Evolutionary conservation across 2,888 invertebrate species (phyloP).

Genomic region (Cecidostiba fungosa): DNA sequence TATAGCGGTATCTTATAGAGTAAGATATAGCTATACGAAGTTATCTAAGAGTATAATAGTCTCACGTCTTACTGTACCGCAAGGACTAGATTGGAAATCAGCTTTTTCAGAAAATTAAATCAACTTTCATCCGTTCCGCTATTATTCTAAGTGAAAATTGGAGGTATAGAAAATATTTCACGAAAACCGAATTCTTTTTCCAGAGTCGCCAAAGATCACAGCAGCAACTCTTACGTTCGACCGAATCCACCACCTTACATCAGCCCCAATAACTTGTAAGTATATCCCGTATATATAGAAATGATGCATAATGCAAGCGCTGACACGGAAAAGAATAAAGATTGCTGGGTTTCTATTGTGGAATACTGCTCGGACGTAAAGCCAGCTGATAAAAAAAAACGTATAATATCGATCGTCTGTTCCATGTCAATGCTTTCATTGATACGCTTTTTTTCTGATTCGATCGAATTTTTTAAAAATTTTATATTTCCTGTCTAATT

Average conservation of each 20-base stretch:
- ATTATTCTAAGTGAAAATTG: not conserved
- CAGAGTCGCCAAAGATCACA: conserved; percentile 74
- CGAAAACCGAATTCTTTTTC: not conserved
- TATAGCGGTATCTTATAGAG: too few relatives aligned
- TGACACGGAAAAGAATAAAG: conserved; percentile 18
- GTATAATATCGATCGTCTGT: not conserved
- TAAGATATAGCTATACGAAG: too few relatives aligned
- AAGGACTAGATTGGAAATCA: too few relatives aligned
- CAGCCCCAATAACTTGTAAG: conserved; percentile 81
- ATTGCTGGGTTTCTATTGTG: not conserved
- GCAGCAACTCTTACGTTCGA: conserved; percentile 77
- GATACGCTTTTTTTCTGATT: not conserved
- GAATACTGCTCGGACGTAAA: not conserved
- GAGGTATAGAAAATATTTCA: not conserved
- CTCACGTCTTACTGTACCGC: too few relatives aligned
- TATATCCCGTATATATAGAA: conserved; percentile 57
- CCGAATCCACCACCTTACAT: conserved; percentile 84
- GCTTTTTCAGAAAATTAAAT: too few relatives aligned
- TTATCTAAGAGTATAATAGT: too few relatives aligned
- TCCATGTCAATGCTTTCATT: conserved; percentile 17
- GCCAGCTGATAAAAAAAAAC: conserved; percentile 3
- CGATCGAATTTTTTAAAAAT: not conserved
- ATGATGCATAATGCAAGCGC: not conserved
- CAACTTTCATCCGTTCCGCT: too few relatives aligned
- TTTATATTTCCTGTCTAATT: too few relatives aligned